These are phyloP conservation scores for Branchipolynoe longqiensis DNA, from an alignment of 2,888 invertebrate species.

Conservation along the genomic window DNA sequence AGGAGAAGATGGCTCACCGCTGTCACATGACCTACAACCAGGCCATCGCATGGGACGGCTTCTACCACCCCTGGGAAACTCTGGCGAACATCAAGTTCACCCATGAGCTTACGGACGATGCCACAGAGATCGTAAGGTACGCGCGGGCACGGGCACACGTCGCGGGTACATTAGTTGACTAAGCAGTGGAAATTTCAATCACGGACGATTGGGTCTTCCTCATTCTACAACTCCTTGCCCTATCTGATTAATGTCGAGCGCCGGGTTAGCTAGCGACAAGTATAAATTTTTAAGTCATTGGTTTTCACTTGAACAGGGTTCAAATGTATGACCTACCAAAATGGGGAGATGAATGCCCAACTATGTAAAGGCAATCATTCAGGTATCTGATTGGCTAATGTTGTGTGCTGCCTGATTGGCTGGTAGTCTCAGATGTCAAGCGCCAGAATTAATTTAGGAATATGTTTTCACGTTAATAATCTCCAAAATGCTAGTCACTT, in stretches of 20 bases:
- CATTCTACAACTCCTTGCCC: no score
- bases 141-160: not conserved
- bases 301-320: no score
- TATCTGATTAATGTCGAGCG: no score
- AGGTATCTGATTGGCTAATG: not conserved
- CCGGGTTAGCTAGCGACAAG: no score
- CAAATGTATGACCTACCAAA: no score
- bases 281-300: no score
- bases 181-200: not conserved
- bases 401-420: no score
- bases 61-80: constrained; percentile 61
- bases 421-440: no score
- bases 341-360: not conserved
- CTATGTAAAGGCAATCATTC: not conserved
- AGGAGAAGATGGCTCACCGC: constrained; percentile 51
- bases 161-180: not conserved
- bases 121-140: constrained; percentile 51
- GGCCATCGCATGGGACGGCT: constrained; percentile 56
- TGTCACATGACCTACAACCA: constrained; percentile 62
- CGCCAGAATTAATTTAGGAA: no score
- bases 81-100: constrained; percentile 60
- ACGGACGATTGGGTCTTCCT: no score
- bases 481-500: no score
- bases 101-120: constrained; percentile 54
- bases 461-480: no score